Percentiles rank a stretch among this genome's conserved stretches.
Evolutionary conservation across 2,888 invertebrate species (phyloP).

Genomic region (Microctonus aethiopoides): DNA sequence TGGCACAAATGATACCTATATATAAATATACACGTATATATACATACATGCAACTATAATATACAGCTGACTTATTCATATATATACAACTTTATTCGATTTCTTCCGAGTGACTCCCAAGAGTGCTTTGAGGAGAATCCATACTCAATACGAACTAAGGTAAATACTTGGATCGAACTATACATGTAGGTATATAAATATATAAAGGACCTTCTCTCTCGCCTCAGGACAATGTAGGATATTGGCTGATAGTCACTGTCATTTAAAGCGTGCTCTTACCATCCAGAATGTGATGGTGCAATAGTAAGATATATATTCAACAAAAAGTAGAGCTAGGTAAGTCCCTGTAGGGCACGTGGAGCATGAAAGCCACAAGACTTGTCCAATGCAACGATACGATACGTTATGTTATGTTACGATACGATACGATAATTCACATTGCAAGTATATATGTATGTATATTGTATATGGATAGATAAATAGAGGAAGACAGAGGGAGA

Average conservation of each 20-base stretch:
- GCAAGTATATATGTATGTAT: too few relatives aligned
- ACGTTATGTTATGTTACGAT: slow-evolving; percentile 9
- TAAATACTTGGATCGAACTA: background rate
- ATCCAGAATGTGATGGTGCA: background rate
- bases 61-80: background rate
- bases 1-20: too few relatives aligned
- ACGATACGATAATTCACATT: background rate
- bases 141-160: background rate
- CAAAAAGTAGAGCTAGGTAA: background rate
- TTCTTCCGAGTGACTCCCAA: background rate
- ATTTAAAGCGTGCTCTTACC: background rate
- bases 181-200: background rate
- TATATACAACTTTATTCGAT: background rate
- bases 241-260: background rate
- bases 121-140: background rate
- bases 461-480: background rate
- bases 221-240: background rate
- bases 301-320: background rate
- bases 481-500: background rate
- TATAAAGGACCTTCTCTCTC: too few relatives aligned
- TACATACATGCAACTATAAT: background rate
- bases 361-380: background rate
- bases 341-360: slow-evolving; percentile 18
- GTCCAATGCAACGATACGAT: background rate
- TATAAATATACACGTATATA: too few relatives aligned